Conservation (phyloP, 2,113 vertebrate species). For the Campylorhamphus procurvoides region DNA sequence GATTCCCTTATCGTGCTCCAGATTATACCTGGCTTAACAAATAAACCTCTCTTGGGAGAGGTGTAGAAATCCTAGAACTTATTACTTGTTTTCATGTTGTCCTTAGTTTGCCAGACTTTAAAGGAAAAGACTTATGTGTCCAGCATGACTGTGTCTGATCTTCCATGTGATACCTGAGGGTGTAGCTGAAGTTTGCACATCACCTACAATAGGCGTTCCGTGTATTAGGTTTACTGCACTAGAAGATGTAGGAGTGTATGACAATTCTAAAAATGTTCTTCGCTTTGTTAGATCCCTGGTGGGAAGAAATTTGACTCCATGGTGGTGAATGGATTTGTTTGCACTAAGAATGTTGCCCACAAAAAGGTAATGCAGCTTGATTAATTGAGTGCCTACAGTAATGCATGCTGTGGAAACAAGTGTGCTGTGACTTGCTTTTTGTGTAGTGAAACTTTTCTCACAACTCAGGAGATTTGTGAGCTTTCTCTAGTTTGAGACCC, state of each 20-base stretch:
- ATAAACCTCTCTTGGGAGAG: background rate
- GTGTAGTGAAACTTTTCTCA: background rate
- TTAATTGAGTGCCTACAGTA: background rate
- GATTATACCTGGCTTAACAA: background rate
- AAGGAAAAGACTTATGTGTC: background rate
- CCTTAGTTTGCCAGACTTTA: background rate
- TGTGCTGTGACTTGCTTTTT: background rate
- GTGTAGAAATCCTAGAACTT: background rate
- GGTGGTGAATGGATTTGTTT: constrained; percentile 94
- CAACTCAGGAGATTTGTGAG: background rate
- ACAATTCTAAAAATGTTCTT: background rate
- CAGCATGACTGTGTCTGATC: background rate
- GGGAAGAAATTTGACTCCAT: constrained; percentile 96
- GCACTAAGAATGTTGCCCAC: constrained; percentile 97
- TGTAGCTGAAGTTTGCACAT: background rate
- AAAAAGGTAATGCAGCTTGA: constrained; percentile 86
- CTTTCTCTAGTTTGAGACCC: background rate
- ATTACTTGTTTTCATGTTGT: background rate
- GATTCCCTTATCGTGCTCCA: background rate
- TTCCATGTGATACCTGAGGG: background rate
- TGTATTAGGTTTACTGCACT: background rate
- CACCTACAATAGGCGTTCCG: background rate
- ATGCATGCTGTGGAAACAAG: background rate
- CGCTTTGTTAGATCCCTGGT: constrained; percentile 87
- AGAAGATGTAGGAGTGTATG: background rate